Conservation (phyloP, 2,113 vertebrate species). For the Rousettus leschenaultii region DNA sequence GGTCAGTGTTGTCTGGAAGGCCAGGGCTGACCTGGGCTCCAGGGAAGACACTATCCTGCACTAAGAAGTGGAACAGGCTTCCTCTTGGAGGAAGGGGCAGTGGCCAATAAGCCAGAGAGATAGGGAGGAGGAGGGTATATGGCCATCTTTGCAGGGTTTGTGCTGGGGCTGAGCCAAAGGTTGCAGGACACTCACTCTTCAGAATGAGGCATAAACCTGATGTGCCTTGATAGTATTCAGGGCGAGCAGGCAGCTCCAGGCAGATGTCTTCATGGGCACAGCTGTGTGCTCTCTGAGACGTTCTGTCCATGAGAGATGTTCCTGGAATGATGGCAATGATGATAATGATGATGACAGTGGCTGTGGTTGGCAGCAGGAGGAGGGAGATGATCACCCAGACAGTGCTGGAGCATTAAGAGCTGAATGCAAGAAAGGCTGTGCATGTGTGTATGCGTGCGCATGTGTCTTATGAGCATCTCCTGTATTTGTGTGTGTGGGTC, state of each 20-base stretch:
- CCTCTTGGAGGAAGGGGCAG: neutral
- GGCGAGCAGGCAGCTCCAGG: slow-evolving; percentile 32
- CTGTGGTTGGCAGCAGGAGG: neutral
- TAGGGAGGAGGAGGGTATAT: neutral
- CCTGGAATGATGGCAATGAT: neutral
- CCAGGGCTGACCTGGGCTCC: neutral
- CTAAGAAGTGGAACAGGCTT: neutral
- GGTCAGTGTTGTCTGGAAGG: neutral
- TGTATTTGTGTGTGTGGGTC: neutral
- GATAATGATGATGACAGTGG: slow-evolving; percentile 52
- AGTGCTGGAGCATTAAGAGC: neutral
- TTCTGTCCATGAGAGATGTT: slow-evolving; percentile 4
- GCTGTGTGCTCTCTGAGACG: slow-evolving; percentile 12
- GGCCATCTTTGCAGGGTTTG: neutral
- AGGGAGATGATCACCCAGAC: slow-evolving; percentile 30
- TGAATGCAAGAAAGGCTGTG: neutral
- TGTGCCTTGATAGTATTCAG: slow-evolving; percentile 56
- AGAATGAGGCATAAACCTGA: neutral
- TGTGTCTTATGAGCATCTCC: neutral
- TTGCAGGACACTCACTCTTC: neutral
- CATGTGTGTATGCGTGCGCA: neutral
- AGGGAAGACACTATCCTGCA: neutral
- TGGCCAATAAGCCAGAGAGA: neutral
- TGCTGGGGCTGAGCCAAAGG: neutral
- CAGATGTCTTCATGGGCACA: slow-evolving; percentile 53